Evolutionary conservation across 1,140 invertebrate genomes (phyloP).

Genomic region (Meloidogyne floridensis): DNA sequence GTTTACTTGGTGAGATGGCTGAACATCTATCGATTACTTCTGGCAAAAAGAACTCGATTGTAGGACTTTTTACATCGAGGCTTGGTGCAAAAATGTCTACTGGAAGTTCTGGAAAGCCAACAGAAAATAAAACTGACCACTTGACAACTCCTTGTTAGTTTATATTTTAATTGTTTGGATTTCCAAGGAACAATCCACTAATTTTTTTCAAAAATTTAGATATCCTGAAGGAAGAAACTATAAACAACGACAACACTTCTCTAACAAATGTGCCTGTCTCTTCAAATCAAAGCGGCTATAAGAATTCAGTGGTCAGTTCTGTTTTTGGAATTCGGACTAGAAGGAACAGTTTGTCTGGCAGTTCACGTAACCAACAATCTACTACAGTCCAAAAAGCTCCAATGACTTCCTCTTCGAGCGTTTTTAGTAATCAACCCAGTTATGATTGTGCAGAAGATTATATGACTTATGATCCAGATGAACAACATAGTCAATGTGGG

Average conservation of each 20-base stretch:
- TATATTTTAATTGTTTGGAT: neutral
- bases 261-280: constrained; percentile 14
- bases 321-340: constrained; percentile 15
- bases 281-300: constrained; percentile 11
- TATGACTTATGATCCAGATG: constrained; percentile 33
- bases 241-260: constrained; percentile 14
- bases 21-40: neutral
- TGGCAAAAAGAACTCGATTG: constrained; percentile 39
- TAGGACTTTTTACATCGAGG: constrained; percentile 28
- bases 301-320: constrained; percentile 20
- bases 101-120: constrained; percentile 22
- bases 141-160: constrained; percentile 2
- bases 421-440: constrained; percentile 28
- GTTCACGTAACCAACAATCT: neutral
- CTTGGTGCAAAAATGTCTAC: constrained; percentile 32
- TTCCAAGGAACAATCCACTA: neutral
- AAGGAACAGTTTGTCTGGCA: constrained; percentile 5
- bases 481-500: neutral
- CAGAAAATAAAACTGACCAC: neutral
- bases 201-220: neutral
- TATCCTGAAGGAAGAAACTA: neutral
- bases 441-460: constrained; percentile 41
- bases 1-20: constrained; percentile 10
- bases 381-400: constrained; percentile 1
- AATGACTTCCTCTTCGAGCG: constrained; percentile 12